A percentile compares a stretch with the other conserved stretches of the same genome.
Evolutionary conservation across 2,888 invertebrate genomes (phyloP).

Genomic region (Luperina nickerlii): DNA sequence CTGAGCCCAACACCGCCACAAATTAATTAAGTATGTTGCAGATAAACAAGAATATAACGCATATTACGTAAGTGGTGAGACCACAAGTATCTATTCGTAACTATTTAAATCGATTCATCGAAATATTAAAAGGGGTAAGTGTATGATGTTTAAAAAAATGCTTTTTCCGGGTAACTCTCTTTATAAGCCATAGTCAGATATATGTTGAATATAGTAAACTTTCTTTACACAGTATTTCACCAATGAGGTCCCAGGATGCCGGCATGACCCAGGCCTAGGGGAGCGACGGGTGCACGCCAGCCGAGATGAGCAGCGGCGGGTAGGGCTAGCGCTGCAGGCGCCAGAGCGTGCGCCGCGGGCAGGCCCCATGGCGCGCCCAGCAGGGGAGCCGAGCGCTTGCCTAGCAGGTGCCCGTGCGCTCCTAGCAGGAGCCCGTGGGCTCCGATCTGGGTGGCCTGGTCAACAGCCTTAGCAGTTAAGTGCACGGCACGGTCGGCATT

Average conservation of each 20-base stretch:
- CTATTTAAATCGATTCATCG: not conserved
- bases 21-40: not conserved
- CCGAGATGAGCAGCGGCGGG: constrained; percentile 69
- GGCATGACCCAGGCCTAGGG: constrained; percentile 70
- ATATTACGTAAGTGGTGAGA: too few species aligned
- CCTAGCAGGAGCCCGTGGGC: constrained; percentile 76
- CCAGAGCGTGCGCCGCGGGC: constrained; percentile 70
- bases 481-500: constrained; percentile 86
- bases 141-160: constrained; percentile 49
- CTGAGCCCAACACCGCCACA: not conserved
- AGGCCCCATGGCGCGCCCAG: constrained; percentile 68
- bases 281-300: constrained; percentile 66
- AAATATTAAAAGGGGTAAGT: not conserved
- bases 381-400: constrained; percentile 83
- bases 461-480: constrained; percentile 82
- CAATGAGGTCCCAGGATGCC: constrained; percentile 72
- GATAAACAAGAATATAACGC: not conserved
- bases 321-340: constrained; percentile 68
- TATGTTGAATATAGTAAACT: constrained; percentile 63
- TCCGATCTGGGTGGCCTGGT: constrained; percentile 70
- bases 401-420: constrained; percentile 77
- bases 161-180: constrained; percentile 83
- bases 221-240: constrained; percentile 74
- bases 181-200: constrained; percentile 79
- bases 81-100: not conserved